These are phyloP conservation scores for Peromyscus aztecus DNA, from an alignment of 2,797 vertebrate genomes.

Conservation along the genomic window DNA sequence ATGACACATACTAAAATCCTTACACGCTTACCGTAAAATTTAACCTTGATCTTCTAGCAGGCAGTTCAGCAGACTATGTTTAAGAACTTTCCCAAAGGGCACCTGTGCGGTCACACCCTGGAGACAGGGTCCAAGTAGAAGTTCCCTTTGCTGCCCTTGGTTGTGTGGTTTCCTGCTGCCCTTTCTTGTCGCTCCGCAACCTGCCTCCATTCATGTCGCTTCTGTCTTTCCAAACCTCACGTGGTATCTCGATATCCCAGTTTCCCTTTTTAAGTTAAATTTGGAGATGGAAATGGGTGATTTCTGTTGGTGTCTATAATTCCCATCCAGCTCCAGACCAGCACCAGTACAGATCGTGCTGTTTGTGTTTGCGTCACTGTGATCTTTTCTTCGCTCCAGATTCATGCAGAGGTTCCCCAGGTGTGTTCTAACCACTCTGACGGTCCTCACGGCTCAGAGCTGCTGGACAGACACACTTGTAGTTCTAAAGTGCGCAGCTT, in stretches of 20 bases:
- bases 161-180: not conserved
- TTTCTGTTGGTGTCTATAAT: not conserved
- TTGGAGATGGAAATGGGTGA: conserved; percentile 5
- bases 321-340: not conserved
- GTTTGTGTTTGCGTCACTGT: not conserved
- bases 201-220: not conserved
- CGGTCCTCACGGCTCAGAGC: not conserved
- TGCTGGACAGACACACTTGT: conserved; percentile 33
- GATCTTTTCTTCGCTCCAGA: conserved; percentile 10
- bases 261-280: conserved; percentile 14
- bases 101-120: not conserved
- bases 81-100: not conserved
- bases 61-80: conserved; percentile 10
- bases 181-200: not conserved
- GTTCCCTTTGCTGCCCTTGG: not conserved
- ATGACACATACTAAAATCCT: not conserved
- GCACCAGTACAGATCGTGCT: not conserved
- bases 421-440: not conserved
- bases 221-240: not conserved
- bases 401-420: not conserved
- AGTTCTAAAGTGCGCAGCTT: conserved; percentile 15
- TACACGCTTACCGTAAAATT: not conserved
- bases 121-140: not conserved
- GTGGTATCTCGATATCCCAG: not conserved
- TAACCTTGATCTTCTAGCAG: not conserved